These are phyloP conservation scores for Zygaena filipendulae DNA, from an alignment of 2,888 invertebrate species.

Conservation along the genomic window DNA sequence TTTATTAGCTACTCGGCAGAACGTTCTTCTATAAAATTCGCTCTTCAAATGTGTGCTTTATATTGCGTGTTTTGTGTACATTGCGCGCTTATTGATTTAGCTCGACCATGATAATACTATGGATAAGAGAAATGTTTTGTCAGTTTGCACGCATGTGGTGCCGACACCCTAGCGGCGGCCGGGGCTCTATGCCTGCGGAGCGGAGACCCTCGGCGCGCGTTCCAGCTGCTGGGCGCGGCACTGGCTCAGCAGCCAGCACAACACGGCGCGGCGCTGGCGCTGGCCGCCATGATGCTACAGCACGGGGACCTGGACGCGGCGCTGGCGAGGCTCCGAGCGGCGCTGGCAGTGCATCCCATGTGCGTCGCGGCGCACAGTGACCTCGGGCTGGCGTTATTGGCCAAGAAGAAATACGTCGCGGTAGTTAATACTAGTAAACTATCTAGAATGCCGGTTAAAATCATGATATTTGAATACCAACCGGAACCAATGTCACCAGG, in stretches of 20 bases:
- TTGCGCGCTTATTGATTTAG: too few relatives aligned
- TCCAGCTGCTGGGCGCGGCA: slow-evolving; percentile 66
- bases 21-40: too few relatives aligned
- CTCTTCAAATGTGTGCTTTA: too few relatives aligned
- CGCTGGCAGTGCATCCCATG: slow-evolving; percentile 43
- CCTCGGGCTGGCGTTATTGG: slow-evolving; percentile 46
- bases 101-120: too few relatives aligned
- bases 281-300: slow-evolving; percentile 66
- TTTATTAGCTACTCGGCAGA: too few relatives aligned
- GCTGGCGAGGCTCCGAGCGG: slow-evolving; percentile 57
- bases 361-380: slow-evolving; percentile 56
- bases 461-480: too few relatives aligned
- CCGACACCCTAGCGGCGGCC: slow-evolving; percentile 62
- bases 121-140: too few relatives aligned
- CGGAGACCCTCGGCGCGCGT: slow-evolving; percentile 55
- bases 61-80: too few relatives aligned
- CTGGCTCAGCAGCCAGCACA: slow-evolving; percentile 54
- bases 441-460: not conserved
- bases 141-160: slow-evolving; percentile 46
- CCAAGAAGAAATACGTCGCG: slow-evolving; percentile 54
- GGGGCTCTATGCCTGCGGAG: slow-evolving; percentile 58
- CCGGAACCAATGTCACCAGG: too few relatives aligned
- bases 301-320: slow-evolving; percentile 58
- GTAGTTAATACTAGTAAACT: too few relatives aligned
- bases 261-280: slow-evolving; percentile 55